A percentile compares a stretch with the other conserved stretches of the same genome.
Conservation (phyloP, 2,888 invertebrate genomes). For the Apodemia duryi region DNA sequence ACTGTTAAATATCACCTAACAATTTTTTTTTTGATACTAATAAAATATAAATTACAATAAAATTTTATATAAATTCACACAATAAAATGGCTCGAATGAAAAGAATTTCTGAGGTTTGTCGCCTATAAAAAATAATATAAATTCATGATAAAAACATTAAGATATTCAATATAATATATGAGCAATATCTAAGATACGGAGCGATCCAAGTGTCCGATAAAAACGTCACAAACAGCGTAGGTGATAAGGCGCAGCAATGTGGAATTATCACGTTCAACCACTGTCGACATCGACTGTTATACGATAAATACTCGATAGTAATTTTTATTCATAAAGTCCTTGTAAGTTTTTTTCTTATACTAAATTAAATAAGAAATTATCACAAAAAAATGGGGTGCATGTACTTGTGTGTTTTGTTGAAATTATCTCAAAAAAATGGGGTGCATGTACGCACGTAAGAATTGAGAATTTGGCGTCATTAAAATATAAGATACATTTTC, state of each 20-base stretch:
- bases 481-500: too few species aligned
- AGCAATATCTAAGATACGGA: conserved; percentile 1
- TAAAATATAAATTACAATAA: background rate
- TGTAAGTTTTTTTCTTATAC: background rate
- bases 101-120: background rate
- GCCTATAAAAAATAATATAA: background rate
- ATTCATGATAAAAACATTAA: conserved; percentile 1
- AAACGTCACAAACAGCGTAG: background rate
- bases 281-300: background rate
- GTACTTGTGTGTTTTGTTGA: too few species aligned
- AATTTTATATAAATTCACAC: background rate
- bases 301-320: background rate
- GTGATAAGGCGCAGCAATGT: background rate
- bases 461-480: too few species aligned
- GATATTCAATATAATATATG: conserved; percentile 6
- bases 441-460: too few species aligned
- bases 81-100: background rate
- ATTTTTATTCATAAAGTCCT: background rate
- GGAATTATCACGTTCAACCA: background rate
- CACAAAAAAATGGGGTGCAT: too few species aligned
- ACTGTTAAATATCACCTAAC: background rate
- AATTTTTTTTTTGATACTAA: background rate
- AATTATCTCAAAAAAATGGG: too few species aligned
- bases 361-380: too few species aligned
- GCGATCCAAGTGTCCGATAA: conserved; percentile 7